phyloP scores from a whole-genome alignment of 1,140 invertebrate species.

The Drosophila biarmipes region DNA sequence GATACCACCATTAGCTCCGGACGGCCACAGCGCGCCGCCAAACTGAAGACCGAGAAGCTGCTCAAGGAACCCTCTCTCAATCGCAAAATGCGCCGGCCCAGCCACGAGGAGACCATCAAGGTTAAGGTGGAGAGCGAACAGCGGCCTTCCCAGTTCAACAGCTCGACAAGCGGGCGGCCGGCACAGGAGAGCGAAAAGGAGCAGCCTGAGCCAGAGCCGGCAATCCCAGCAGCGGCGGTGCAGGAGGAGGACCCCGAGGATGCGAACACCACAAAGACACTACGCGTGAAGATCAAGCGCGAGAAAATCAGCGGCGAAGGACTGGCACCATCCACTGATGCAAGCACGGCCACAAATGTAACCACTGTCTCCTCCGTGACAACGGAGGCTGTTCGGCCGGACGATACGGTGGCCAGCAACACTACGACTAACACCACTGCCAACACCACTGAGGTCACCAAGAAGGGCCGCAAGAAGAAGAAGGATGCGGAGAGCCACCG shows the following conservation, averaged over 20 bases:
- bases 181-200: neutral
- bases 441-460: conserved; percentile 21
- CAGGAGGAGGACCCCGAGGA: neutral
- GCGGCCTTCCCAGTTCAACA: conserved; percentile 59
- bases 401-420: conserved; percentile 47
- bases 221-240: neutral
- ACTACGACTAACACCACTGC: conserved; percentile 25
- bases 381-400: conserved; percentile 6
- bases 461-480: conserved; percentile 62
- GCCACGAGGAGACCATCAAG: conserved; percentile 29
- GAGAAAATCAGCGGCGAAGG: conserved; percentile 64
- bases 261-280: neutral
- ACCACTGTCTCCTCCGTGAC: conserved; percentile 31
- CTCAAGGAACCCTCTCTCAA: conserved; percentile 62
- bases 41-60: conserved; percentile 63
- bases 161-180: neutral
- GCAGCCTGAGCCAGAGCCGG: neutral
- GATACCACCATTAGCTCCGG: conserved; percentile 48
- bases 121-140: conserved; percentile 73
- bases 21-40: conserved; percentile 72
- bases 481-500: conserved; percentile 52
- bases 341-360: neutral
- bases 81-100: conserved; percentile 66
- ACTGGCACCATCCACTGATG: neutral
- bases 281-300: conserved; percentile 67